A percentile compares a stretch with the other conserved stretches of the same genome.
Evolutionary conservation across 2,113 vertebrate species (phyloP).

Genomic region (Microcebus jonahi): DNA sequence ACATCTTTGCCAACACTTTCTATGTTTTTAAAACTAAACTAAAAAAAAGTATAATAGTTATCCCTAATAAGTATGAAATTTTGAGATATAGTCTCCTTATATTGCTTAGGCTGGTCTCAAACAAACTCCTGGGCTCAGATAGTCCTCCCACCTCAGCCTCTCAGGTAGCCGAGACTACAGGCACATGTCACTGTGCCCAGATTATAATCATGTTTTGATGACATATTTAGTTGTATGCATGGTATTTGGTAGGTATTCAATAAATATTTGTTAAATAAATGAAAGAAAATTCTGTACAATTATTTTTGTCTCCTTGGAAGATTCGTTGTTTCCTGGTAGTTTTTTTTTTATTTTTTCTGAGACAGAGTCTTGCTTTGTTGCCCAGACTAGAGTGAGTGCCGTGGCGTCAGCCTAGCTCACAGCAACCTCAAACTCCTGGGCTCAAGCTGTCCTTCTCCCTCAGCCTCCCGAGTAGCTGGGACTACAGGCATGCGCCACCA

Average conservation of each 20-base stretch:
- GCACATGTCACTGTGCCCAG: background rate
- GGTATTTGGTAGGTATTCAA: background rate
- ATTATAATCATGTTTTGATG: conserved; percentile 33
- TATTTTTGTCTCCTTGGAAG: background rate
- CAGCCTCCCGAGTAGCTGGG: no score
- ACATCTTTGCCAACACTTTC: background rate
- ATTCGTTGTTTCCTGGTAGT: background rate
- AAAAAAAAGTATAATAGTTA: background rate
- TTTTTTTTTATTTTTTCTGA: background rate
- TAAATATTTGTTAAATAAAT: conserved; percentile 4
- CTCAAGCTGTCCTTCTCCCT: no score
- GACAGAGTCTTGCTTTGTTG: no score
- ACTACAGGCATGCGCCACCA: no score
- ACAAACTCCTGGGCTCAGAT: background rate
- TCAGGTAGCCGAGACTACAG: background rate
- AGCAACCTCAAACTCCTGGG: no score
- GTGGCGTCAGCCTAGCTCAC: no score
- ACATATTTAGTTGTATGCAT: background rate
- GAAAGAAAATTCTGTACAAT: background rate
- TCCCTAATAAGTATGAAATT: background rate
- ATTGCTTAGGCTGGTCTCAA: background rate
- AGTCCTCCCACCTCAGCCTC: background rate
- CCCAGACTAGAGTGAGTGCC: no score
- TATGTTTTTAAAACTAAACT: background rate
- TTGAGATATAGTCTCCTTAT: background rate